Evolutionary conservation across 2,888 invertebrate species (phyloP).

Genomic region (Coleophora flavipennella): DNA sequence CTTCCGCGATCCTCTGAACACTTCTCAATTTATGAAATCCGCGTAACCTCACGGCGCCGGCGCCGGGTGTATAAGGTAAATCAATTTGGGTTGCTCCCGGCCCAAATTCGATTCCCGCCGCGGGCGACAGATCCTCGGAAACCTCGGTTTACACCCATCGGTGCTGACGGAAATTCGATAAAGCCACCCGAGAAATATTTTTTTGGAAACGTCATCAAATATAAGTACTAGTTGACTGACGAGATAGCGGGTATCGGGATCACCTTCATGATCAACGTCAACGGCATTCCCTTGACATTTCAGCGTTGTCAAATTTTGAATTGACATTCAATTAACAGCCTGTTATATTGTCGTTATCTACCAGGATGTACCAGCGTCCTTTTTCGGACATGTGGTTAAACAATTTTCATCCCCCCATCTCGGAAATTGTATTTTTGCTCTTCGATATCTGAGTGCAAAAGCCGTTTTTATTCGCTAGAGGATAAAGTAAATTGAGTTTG

Average conservation of each 20-base stretch:
- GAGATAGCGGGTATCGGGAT: conserved; percentile 5
- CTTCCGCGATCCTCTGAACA: neutral
- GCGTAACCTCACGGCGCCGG: conserved; percentile 29
- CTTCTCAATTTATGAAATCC: conserved; percentile 32
- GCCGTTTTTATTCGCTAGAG: too few relatives aligned
- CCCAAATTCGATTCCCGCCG: conserved; percentile 62
- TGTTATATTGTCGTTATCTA: too few relatives aligned
- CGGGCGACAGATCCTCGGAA: conserved; percentile 46
- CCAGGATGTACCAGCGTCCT: too few relatives aligned
- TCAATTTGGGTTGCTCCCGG: conserved; percentile 60
- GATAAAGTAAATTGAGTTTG: too few relatives aligned
- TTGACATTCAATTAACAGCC: too few relatives aligned
- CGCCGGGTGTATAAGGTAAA: conserved; percentile 47
- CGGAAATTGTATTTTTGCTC: too few relatives aligned
- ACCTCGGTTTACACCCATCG: conserved; percentile 43
- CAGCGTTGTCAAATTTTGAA: neutral
- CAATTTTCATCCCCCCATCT: too few relatives aligned
- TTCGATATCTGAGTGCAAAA: too few relatives aligned
- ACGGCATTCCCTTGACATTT: neutral
- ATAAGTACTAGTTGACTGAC: conserved; percentile 6
- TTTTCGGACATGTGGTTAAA: too few relatives aligned
- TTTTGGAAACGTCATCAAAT: conserved; percentile 6
- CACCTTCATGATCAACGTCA: conserved; percentile 1
- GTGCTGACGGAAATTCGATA: conserved; percentile 49
- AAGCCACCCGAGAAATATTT: conserved; percentile 35